These are phyloP conservation scores for Cololabis saira DNA, from an alignment of 2,113 vertebrate species.

Conservation along the genomic window DNA sequence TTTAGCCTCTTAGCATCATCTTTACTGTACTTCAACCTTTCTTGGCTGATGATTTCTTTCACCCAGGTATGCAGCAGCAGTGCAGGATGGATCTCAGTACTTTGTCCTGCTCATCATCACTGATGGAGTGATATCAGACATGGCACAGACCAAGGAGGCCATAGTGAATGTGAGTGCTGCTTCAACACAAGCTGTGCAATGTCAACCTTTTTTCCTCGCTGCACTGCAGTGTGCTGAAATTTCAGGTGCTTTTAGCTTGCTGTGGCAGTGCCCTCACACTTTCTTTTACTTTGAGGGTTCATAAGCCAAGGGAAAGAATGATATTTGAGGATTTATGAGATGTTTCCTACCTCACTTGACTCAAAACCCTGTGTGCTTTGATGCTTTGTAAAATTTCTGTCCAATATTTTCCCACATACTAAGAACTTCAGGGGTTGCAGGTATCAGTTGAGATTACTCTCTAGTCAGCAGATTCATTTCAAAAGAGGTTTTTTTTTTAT, in stretches of 20 bases:
- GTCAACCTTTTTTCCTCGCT: constrained; percentile 1
- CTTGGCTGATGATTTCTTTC: constrained; percentile 14
- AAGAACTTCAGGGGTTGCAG: constrained; percentile 27
- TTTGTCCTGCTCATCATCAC: constrained; percentile 96
- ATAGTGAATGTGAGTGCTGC: constrained; percentile 90
- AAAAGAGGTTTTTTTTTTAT: constrained; percentile 18
- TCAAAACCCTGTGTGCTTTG: constrained; percentile 9
- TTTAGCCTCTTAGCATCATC: not conserved
- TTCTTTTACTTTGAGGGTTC: constrained; percentile 43
- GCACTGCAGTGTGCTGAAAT: constrained; percentile 9
- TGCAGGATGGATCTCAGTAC: constrained; percentile 93
- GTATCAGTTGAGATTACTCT: constrained; percentile 26
- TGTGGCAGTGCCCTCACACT: constrained; percentile 16
- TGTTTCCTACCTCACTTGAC: constrained; percentile 60
- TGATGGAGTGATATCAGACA: constrained; percentile 96
- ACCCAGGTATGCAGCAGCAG: constrained; percentile 85
- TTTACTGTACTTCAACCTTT: constrained; percentile 1
- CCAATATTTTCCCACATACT: constrained; percentile 43
- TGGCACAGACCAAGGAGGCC: constrained; percentile 98
- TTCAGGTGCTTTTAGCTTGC: constrained; percentile 45
- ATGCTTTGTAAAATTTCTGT: constrained; percentile 3
- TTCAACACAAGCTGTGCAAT: constrained; percentile 18
- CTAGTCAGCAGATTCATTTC: constrained; percentile 35
- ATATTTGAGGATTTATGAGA: constrained; percentile 55
- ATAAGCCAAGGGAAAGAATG: constrained; percentile 16